Base-by-base conservation (phyloP, 2,113 vertebrate genomes). In the Phoxinus phoxinus region DNA sequence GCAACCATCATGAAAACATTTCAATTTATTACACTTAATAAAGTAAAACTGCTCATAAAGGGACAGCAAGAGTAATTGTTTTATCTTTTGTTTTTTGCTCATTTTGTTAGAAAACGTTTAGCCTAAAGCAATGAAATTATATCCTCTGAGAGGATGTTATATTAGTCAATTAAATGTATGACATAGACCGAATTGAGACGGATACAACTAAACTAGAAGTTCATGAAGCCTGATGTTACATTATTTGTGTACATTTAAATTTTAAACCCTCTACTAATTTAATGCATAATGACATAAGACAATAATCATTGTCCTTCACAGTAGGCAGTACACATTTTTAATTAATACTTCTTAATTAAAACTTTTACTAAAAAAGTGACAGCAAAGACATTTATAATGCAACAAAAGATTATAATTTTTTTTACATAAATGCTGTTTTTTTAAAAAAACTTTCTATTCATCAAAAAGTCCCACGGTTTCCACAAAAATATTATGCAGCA, bases 51-150 rank as follows among this genome's bases (percentile, higher is more conserved):
- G 67, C 67, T 41, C 69, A 1, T 9, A 12, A 37, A 37, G 35
- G 21, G 69, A 72, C 21, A 6, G 69, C 19, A n/a, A 72, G 35
- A 41, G 41, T 41, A 72, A 41, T 41, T 27, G n/a, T 48, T 15
- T 48, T 25, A 74, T 23, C 71, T 74, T 74, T 74, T 15, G 69
- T n/a, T 74, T 46, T 46, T 46, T 73, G 23, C 71, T 74, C 6
- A 27, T 74, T 74, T 74, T 46, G 41, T 46, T 74, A 74, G 67
- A 71, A 74, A 15, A 44, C 44, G 37, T 72, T 72, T 35, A 46
- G 37, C 35, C 71, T 44, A 46, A 46, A 74, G 41, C 71, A 27
- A 6, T 74, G 23, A 27, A 44, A 44, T 73, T 46, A 25, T 10
- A 73, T 73, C 8, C 41, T 41, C 71, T 73, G 11, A 0, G 6